Evolutionary conservation across 2,113 vertebrate genomes (phyloP).

Genomic region (Pluvianellus socialis): DNA sequence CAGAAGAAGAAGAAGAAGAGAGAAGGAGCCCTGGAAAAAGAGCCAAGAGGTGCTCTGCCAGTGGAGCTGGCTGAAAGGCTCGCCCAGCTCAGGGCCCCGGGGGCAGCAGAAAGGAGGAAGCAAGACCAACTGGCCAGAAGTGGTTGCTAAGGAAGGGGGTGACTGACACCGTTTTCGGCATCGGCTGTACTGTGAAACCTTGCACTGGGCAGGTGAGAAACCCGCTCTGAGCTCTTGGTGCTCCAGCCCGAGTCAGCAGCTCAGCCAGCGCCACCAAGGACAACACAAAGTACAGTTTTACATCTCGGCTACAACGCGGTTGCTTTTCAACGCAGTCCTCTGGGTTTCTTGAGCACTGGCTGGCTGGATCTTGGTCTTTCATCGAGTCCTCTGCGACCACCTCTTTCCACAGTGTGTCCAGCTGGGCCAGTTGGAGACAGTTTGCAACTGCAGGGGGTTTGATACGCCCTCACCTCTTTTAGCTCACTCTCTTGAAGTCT

Average conservation of each 20-base stretch:
- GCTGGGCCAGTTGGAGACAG: neutral
- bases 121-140: neutral
- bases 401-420: fast-evolving
- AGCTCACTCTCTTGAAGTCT: neutral
- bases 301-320: neutral
- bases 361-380: neutral
- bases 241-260: neutral
- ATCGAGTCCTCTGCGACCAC: fast-evolving
- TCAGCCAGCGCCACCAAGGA: neutral
- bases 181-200: neutral
- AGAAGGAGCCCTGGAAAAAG: neutral
- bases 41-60: neutral
- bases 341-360: neutral
- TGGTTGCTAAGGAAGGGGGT: neutral
- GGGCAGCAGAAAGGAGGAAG: neutral
- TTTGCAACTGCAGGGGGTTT: neutral
- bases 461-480: neutral
- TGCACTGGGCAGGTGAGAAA: neutral
- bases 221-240: neutral
- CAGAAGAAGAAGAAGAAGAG: neutral
- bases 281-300: neutral
- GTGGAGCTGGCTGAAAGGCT: neutral
- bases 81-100: fast-evolving
- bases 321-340: neutral
- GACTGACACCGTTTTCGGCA: neutral